Evolutionary conservation across 1,140 invertebrate species (phyloP).

Genomic region (Zelostemma sp.): DNA sequence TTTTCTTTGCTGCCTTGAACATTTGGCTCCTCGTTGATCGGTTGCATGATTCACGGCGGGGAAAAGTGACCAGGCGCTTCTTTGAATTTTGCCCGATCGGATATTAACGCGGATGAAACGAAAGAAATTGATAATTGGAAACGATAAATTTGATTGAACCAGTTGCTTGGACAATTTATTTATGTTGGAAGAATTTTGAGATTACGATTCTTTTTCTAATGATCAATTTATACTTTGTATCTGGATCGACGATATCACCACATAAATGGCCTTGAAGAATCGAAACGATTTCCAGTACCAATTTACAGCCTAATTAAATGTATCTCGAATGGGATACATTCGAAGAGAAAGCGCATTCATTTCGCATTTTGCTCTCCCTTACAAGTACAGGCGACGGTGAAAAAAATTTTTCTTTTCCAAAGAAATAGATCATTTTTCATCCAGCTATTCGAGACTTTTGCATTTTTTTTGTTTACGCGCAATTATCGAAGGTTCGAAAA

Average conservation of each 20-base stretch:
- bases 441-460: no score
- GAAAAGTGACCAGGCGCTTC: no score
- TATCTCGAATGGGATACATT: slow-evolving; percentile 39
- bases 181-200: no score
- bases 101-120: no score
- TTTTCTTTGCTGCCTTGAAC: no score
- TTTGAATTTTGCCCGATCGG: no score
- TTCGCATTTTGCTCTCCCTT: slow-evolving; percentile 31
- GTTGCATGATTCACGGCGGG: no score
- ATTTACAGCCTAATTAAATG: slow-evolving; percentile 48
- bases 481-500: no score
- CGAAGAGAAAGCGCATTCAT: slow-evolving; percentile 36
- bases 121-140: no score
- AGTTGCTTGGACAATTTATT: no score
- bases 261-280: slow-evolving; percentile 50
- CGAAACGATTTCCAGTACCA: slow-evolving; percentile 48
- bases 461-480: not conserved
- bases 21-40: no score
- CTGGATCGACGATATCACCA: slow-evolving; percentile 46
- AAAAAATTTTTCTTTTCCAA: slow-evolving; percentile 19
- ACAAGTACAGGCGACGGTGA: slow-evolving; percentile 19
- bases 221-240: slow-evolving; percentile 23
- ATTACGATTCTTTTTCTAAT: slow-evolving; percentile 21
- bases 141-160: no score
- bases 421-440: not conserved